A percentile compares a stretch with the other conserved stretches of the same genome.
phyloP scores from a whole-genome alignment of 2,797 vertebrate species.

The Macroramphosus scolopax region DNA sequence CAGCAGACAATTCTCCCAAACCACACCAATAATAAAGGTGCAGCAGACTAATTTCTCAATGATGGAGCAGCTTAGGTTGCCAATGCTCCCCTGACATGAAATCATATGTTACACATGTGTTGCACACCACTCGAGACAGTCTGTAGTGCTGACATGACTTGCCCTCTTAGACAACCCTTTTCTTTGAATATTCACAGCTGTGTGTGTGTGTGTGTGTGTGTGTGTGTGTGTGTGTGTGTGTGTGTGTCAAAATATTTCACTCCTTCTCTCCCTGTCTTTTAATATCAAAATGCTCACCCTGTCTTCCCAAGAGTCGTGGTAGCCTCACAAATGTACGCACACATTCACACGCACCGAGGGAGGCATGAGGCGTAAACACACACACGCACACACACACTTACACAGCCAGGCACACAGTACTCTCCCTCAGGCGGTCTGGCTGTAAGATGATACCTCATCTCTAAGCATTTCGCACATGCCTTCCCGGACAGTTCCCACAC shows the following conservation, averaged over 20 bases:
- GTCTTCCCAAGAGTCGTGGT: conserved; percentile 33
- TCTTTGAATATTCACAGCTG: too few relatives aligned
- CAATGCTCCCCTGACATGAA: conserved; percentile 49
- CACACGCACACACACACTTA: conserved; percentile 33
- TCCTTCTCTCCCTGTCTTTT: conserved; percentile 44
- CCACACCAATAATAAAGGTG: conserved; percentile 49
- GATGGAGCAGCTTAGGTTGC: conserved; percentile 36
- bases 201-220: too few relatives aligned
- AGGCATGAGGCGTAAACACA: conserved; percentile 26
- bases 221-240: conserved; percentile 20
- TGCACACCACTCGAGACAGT: conserved; percentile 42
- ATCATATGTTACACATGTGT: conserved; percentile 57
- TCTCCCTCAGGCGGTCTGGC: conserved; percentile 73
- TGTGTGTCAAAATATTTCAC: conserved; percentile 18
- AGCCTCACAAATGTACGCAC: conserved; percentile 36
- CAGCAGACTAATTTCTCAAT: conserved; percentile 49
- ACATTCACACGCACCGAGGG: conserved; percentile 18
- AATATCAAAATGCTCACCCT: conserved; percentile 46
- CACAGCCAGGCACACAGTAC: conserved; percentile 55
- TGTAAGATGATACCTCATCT: conserved; percentile 80
- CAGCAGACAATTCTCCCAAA: conserved; percentile 37
- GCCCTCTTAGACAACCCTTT: conserved; percentile 47
- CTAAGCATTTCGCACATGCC: conserved; percentile 81
- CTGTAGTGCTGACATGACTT: conserved; percentile 50
- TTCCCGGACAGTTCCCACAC: conserved; percentile 83